These are phyloP conservation scores for Diorhabda elongata DNA, from an alignment of 1,140 invertebrate species.

Conservation along the genomic window DNA sequence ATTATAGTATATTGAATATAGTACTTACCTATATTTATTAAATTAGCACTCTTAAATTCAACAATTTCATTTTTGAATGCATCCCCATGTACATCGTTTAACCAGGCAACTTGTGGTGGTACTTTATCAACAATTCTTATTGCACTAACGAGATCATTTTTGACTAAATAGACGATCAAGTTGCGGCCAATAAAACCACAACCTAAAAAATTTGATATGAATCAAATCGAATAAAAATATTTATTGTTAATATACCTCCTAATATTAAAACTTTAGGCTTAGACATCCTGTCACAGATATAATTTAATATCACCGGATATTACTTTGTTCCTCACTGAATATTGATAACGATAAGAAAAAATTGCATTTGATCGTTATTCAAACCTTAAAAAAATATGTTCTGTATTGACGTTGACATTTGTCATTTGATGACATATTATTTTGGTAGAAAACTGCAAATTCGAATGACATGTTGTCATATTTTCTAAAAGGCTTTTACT, in stretches of 20 bases:
- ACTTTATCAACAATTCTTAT: conserved; percentile 87
- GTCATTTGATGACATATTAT: no score
- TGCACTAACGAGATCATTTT: conserved; percentile 69
- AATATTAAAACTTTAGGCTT: conserved; percentile 36
- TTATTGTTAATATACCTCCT: conserved; percentile 31
- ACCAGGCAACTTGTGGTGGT: conserved; percentile 84
- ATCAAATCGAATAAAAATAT: conserved; percentile 12
- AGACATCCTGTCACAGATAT: conserved; percentile 25
- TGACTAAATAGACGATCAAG: conserved; percentile 75
- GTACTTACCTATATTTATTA: conserved; percentile 76
- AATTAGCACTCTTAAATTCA: conserved; percentile 87
- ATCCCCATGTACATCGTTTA: conserved; percentile 69
- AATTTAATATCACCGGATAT: conserved; percentile 14
- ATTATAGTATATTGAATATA: no score
- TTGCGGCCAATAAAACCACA: conserved; percentile 90
- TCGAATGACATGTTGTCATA: no score
- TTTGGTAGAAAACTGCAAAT: no score
- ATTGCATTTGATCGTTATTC: no score
- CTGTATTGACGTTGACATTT: no score
- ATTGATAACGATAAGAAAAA: no score
- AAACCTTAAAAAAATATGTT: no score
- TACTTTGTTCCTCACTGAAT: neutral
- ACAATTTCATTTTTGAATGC: conserved; percentile 69
- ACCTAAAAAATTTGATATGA: conserved; percentile 55
- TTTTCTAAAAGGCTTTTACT: no score